Evolutionary conservation across 2,888 invertebrate genomes (phyloP).

Genomic region (Thyatira batis): DNA sequence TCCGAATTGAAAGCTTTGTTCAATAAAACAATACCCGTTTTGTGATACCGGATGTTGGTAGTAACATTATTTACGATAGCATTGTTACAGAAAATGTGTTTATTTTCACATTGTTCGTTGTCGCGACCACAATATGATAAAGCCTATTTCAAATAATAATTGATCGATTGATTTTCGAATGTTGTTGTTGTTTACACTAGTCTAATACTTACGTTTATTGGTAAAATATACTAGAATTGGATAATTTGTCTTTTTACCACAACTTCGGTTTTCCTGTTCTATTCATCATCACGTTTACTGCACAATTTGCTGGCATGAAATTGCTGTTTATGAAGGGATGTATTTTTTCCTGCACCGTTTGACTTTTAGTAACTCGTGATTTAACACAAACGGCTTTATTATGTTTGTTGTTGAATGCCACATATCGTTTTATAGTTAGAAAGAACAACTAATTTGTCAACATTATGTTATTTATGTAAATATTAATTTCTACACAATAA

Average conservation of each 20-base stretch:
- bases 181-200: neutral
- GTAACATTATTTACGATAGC: constrained; percentile 1
- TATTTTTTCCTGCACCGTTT: neutral
- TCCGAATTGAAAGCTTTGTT: constrained; percentile 12
- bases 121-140: neutral
- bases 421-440: too few relatives aligned
- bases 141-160: neutral
- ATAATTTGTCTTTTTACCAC: too few relatives aligned
- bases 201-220: neutral
- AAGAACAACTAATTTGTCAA: too few relatives aligned
- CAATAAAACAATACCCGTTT: neutral
- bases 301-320: neutral
- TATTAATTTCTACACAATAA: too few relatives aligned
- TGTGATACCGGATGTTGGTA: neutral
- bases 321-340: neutral
- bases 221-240: neutral
- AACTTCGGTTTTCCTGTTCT: neutral
- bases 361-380: neutral
- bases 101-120: neutral
- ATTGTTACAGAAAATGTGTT: neutral
- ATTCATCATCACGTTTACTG: neutral
- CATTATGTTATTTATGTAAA: too few relatives aligned
- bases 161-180: neutral
- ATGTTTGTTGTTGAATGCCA: too few relatives aligned
- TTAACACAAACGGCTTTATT: neutral